Base-by-base conservation (phyloP, 1,140 invertebrate genomes). In the Drosophila pandora region DNA sequence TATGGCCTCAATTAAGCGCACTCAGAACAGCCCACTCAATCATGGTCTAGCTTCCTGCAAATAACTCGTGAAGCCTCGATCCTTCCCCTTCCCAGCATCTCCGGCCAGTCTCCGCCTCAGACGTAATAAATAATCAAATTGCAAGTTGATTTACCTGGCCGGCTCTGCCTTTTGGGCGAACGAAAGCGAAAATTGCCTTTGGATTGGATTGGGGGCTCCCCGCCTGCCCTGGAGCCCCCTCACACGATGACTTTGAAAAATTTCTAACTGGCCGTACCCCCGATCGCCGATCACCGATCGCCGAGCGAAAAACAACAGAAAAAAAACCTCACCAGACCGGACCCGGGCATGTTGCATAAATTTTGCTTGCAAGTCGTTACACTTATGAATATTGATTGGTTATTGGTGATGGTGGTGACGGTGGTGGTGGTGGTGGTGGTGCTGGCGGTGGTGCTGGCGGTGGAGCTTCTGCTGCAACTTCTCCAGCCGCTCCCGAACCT, bases 311-410 rank as follows among this genome's bases (percentile, higher is more conserved):
- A 28, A n/a, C 28, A 17, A 37, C 3, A 13, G 12, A 43, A 63
- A 32, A 63, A 53, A 64, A 52, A 63, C 48, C 60, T 61, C 30
- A 50, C 63, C 62, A 56, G 65, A 69, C 65, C 41, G 28, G 50
- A 69, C 63, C 41, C 17, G 41, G 48, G 43, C 37, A 62, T 60
- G 54, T 60, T 65, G 75, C 80, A 79, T 60, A 79, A 83, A 82
- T 78, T 82, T 50, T 54, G 71, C 58, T 62, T 25, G 45, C 59
- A 54, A 77, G 77, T 87, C 77, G 73, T 85, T 84, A 76, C 59
- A 78, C 68, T 85, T 81, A 85, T 87, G 81, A 85, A 85, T 85
- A 85, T 85, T 85, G 78, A 85, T 85, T 85, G 78, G 74, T 77
- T 85, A 87, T 82, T 87, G 81, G 67, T 65, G 71, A 53, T 55